A percentile compares a stretch with the other conserved stretches of the same genome.
phyloP scores from a whole-genome alignment of 1,140 invertebrate species.

The Leptinotarsa undecemlineata region DNA sequence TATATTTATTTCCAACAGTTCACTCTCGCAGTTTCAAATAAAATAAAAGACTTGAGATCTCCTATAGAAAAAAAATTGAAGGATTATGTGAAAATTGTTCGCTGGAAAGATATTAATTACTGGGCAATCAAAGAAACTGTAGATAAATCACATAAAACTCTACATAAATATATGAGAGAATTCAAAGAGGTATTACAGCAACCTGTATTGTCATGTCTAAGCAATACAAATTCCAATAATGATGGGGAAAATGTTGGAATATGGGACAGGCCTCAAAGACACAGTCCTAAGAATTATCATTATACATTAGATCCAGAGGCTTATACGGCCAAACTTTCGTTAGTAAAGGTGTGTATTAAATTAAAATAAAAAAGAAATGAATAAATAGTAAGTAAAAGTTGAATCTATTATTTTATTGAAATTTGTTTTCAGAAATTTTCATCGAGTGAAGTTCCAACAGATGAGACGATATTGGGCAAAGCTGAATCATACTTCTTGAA shows the following conservation, averaged over 20 bases:
- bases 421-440: no score
- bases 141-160: conserved; percentile 82
- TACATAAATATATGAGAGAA: conserved; percentile 85
- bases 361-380: no score
- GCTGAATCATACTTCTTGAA: conserved; percentile 59
- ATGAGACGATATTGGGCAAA: conserved; percentile 42
- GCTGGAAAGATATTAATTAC: conserved; percentile 94
- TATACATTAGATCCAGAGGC: conserved; percentile 59
- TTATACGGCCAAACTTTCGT: conserved; percentile 44
- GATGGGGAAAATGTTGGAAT: conserved; percentile 57
- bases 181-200: conserved; percentile 65
- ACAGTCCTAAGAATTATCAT: conserved; percentile 56
- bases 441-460: not conserved
- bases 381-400: no score
- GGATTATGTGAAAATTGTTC: conserved; percentile 93
- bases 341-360: conserved; percentile 31
- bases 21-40: conserved; percentile 62
- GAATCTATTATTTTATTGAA: no score
- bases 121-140: conserved; percentile 89
- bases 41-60: conserved; percentile 67
- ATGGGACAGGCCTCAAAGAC: conserved; percentile 61
- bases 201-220: conserved; percentile 57
- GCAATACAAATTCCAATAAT: conserved; percentile 52
- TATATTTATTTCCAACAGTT: conserved; percentile 88
- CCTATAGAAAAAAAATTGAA: conserved; percentile 91